phyloP scores from a whole-genome alignment of 2,888 invertebrate genomes.

The Orthosia gracilis region DNA sequence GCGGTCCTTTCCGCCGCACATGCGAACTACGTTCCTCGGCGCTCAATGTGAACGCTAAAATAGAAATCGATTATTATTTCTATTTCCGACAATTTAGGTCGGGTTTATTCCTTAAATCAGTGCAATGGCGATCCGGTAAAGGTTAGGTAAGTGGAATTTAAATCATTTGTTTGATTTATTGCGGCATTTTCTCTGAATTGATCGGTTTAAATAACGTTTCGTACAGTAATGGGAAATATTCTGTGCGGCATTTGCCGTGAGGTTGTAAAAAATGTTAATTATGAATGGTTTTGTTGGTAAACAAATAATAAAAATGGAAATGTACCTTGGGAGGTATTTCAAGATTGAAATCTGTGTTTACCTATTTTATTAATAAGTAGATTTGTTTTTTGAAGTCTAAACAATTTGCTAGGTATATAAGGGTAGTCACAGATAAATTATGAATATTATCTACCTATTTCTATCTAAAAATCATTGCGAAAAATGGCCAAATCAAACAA shows the following conservation, averaged over 20 bases:
- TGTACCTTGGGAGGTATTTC: not conserved
- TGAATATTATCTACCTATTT: not conserved
- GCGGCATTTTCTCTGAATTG: not conserved
- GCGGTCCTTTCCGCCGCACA: constrained; percentile 83
- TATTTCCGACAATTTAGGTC: constrained; percentile 81
- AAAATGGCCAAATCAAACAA: not conserved
- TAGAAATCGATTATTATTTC: constrained; percentile 85
- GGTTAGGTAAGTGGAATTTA: constrained; percentile 51
- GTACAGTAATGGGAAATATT: constrained; percentile 14
- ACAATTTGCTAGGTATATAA: too few relatives aligned
- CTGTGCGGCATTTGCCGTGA: not conserved
- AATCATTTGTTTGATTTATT: constrained; percentile 6
- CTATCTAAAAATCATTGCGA: not conserved
- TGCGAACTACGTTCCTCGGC: constrained; percentile 79
- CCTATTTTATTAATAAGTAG: too few relatives aligned
- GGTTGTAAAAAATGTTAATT: constrained; percentile 43
- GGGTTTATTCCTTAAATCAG: constrained; percentile 55
- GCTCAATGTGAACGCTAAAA: constrained; percentile 77
- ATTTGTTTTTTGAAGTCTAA: too few relatives aligned
- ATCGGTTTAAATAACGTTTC: constrained; percentile 1
- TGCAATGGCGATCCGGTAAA: constrained; percentile 55
- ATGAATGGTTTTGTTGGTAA: constrained; percentile 41
- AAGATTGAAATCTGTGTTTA: too few relatives aligned
- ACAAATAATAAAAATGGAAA: constrained; percentile 29
- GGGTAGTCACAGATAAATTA: too few relatives aligned